phyloP scores from a whole-genome alignment of 2,888 invertebrate genomes.

The Drosophila suboccidentalis region DNA sequence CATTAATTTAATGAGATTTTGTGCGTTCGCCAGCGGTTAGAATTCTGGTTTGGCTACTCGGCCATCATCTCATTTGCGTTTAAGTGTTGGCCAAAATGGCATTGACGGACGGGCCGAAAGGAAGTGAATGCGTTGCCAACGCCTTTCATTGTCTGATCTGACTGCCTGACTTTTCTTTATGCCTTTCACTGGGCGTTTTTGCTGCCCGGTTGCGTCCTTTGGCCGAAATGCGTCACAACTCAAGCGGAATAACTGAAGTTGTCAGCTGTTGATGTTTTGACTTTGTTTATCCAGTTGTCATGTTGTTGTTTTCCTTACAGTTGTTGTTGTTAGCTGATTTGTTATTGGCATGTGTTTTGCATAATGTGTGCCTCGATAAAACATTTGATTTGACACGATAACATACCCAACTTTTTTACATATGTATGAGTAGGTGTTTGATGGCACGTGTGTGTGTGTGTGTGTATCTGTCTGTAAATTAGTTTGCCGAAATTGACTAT shows the following conservation, averaged over 20 bases:
- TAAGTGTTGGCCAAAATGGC: slow-evolving; percentile 64
- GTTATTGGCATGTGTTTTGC: slow-evolving; percentile 57
- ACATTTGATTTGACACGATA: slow-evolving; percentile 55
- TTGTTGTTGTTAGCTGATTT: slow-evolving; percentile 40
- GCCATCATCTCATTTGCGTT: slow-evolving; percentile 61
- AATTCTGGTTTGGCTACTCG: slow-evolving; percentile 42
- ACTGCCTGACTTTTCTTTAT: slow-evolving; percentile 6
- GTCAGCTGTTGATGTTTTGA: slow-evolving; percentile 69
- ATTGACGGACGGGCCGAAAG: slow-evolving; percentile 43
- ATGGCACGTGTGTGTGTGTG: not conserved
- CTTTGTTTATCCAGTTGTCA: slow-evolving; percentile 51
- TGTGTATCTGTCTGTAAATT: slow-evolving; percentile 27
- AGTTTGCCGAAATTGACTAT: slow-evolving; percentile 30
- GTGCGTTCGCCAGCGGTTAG: slow-evolving; percentile 59
- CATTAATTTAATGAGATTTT: slow-evolving; percentile 79
- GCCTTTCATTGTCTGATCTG: slow-evolving; percentile 53
- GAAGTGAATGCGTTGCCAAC: slow-evolving; percentile 65
- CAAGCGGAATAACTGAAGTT: slow-evolving; percentile 75
- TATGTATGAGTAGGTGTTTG: not conserved
- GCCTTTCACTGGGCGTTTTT: slow-evolving; percentile 31
- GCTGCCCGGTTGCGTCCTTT: slow-evolving; percentile 45
- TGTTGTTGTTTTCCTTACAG: slow-evolving; percentile 9
- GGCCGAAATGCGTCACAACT: slow-evolving; percentile 66
- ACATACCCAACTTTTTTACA: slow-evolving; percentile 6
- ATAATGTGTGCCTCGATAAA: slow-evolving; percentile 52